Evolutionary conservation across 1,140 invertebrate species (phyloP).

Genomic region (Hycleus phaleratus): DNA sequence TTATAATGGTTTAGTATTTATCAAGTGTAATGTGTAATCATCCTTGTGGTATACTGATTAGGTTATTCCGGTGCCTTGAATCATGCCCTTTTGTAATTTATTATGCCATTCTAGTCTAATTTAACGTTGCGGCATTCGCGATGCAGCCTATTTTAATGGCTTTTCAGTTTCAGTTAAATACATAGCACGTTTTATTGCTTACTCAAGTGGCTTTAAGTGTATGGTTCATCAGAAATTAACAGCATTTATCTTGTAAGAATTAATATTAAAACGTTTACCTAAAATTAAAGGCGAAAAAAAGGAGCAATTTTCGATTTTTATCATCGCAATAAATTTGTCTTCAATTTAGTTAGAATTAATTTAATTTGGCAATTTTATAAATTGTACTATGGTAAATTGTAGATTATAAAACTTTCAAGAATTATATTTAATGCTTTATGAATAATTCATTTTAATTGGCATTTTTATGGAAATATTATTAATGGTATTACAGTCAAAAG

Average conservation of each 20-base stretch:
- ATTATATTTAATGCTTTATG: background rate
- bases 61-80: constrained; percentile 32
- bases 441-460: no score
- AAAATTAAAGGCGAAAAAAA: background rate
- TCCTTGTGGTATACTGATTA: constrained; percentile 33
- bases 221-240: background rate
- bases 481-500: background rate
- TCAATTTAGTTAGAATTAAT: background rate
- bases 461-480: background rate
- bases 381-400: background rate
- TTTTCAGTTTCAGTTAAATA: constrained; percentile 29
- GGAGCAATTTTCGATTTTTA: background rate
- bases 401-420: background rate
- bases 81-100: constrained; percentile 29
- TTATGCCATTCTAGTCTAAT: constrained; percentile 33
- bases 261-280: background rate
- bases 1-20: constrained; percentile 24
- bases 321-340: no score
- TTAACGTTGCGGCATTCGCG: constrained; percentile 26
- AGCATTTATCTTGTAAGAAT: background rate
- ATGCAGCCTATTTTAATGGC: constrained; percentile 28
- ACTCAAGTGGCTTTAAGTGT: background rate
- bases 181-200: constrained; percentile 16
- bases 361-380: background rate
- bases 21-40: constrained; percentile 32